Base-by-base conservation (phyloP, 2,888 invertebrate genomes). In the Orchesella flavescens region DNA sequence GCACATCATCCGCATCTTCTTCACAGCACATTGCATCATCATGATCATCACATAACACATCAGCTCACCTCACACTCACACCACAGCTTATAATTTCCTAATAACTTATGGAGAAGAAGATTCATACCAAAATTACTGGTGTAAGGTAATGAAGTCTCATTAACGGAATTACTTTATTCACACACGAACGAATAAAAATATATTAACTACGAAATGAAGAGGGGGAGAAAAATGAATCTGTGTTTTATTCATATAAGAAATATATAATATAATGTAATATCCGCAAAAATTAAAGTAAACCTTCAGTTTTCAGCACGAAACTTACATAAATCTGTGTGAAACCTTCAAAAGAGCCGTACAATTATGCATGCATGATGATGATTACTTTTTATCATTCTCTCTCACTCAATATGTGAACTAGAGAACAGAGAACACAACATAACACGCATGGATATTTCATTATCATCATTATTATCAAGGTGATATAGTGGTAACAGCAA, bases 151-250 rank as follows among this genome's bases (percentile, higher is more conserved):
- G 83, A 76, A 83, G 83, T 83, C 83, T 83, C 83, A 83, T 83
- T 83, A 83, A 83, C 44, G 15, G 83, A 83, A 83, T 83, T 83
- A 68, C 77, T 83, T 83, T 83, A 83, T 83, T 77, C 83, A 83
- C 83, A 83, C 83, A 83, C 75, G 61, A 71, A 19, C 71, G 49
- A 15, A 71, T 21, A 69, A 21, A 55, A 34, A 65, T 17, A 34
- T 34, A 34, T 34, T 34, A 34, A 34, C 34, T 34, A 34, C 7
- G 34, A 34, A 34, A n/a, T n/a, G 34, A 34, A 34, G 34, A 34
- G 34, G 7, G 2, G 34, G 34, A 7, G 34, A 34, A 34, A 34
- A 23, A 23, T n/a, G 55, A 55, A 44, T 49, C 49, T 53, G 53
- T 10, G 24, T 43, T n/a, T 15, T 34, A n/a, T n/a, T n/a, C n/a